phyloP scores from a whole-genome alignment of 2,113 vertebrate genomes.

The Dipodomys ordii region DNA sequence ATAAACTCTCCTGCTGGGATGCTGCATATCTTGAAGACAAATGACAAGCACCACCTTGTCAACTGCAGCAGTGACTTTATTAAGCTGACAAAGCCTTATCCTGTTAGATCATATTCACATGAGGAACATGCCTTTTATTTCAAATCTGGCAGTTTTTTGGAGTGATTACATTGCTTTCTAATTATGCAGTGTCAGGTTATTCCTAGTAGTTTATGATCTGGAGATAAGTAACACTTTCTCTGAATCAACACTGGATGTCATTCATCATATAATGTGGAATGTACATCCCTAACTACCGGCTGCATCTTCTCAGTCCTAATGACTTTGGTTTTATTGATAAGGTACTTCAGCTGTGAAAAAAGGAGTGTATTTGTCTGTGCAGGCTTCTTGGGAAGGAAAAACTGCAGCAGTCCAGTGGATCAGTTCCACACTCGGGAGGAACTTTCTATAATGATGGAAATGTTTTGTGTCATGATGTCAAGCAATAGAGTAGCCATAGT shows the following conservation, averaged over 20 bases:
- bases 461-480: neutral
- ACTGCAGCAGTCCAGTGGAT: neutral
- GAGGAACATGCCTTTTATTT: constrained; percentile 7
- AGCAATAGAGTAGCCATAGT: neutral
- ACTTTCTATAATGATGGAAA: neutral
- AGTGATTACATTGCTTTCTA: neutral
- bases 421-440: neutral
- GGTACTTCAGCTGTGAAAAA: neutral
- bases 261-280: neutral
- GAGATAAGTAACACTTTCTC: neutral
- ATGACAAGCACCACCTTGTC: constrained; percentile 22
- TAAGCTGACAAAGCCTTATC: neutral
- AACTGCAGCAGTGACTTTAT: constrained; percentile 36
- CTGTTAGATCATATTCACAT: neutral
- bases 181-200: neutral
- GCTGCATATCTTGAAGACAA: constrained; percentile 55
- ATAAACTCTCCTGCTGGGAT: constrained; percentile 23
- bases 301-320: neutral
- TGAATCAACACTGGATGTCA: neutral
- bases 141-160: neutral
- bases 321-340: neutral
- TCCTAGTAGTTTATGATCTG: neutral
- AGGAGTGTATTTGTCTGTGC: neutral
- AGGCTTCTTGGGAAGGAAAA: neutral
- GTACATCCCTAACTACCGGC: neutral